A percentile compares a stretch with the other conserved stretches of the same genome.
Conservation (phyloP, 2,113 vertebrate species). For the Chauna torquata region DNA sequence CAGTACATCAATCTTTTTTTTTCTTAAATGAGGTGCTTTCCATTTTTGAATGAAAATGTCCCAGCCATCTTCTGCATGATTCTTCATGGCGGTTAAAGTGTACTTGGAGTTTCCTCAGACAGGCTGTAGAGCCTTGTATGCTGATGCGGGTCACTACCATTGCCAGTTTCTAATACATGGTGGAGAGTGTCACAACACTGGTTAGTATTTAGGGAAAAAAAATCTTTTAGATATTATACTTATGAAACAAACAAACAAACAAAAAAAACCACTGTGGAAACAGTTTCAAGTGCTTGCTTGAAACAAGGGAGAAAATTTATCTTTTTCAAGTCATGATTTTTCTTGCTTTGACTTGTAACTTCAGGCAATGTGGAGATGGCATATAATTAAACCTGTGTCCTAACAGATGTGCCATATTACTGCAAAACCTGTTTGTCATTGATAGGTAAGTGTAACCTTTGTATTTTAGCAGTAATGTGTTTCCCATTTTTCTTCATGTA, state of each 20-base stretch:
- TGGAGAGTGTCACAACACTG: not conserved
- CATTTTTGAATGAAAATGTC: not conserved
- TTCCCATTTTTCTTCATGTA: not conserved
- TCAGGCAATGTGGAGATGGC: not conserved
- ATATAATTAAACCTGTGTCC: not conserved
- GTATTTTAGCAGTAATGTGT: not conserved
- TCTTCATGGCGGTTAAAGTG: not conserved
- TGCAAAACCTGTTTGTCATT: not conserved
- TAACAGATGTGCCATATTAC: not conserved
- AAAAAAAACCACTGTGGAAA: not conserved
- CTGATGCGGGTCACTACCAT: not conserved
- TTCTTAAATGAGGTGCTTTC: not conserved
- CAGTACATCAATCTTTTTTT: not conserved
- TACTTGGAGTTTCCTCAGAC: not conserved
- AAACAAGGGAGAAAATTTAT: not conserved
- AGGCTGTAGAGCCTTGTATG: not conserved
- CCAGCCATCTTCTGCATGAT: not conserved
- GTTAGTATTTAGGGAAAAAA: not conserved
- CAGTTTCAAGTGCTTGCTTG: not conserved
- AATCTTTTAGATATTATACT: not conserved
- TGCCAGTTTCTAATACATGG: not conserved
- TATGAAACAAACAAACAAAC: not conserved
- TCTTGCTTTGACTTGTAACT: not conserved
- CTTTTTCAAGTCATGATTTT: not conserved
- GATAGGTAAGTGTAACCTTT: not conserved